These are phyloP conservation scores for Carapus acus DNA, from an alignment of 2,797 vertebrate genomes.

Conservation along the genomic window DNA sequence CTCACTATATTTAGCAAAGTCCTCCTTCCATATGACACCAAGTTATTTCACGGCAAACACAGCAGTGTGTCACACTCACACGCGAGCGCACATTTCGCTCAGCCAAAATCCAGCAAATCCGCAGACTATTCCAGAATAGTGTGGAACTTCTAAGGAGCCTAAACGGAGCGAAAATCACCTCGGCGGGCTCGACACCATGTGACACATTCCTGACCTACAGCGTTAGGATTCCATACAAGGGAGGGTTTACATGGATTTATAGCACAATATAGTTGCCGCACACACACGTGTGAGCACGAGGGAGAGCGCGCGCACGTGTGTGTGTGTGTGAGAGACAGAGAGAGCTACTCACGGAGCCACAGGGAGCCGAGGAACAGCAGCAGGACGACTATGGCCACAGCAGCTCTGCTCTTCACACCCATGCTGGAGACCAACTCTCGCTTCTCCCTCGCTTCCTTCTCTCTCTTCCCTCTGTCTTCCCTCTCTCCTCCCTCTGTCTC, in stretches of 20 bases:
- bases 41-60: no score
- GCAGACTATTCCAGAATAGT: no score
- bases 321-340: no score
- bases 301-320: constrained; percentile 15
- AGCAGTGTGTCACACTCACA: no score
- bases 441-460: no score
- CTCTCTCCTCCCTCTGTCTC: constrained; percentile 19
- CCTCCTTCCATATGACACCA: no score
- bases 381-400: constrained; percentile 68
- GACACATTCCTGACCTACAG: constrained; percentile 52
- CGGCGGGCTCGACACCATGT: constrained; percentile 41
- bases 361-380: constrained; percentile 68
- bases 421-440: constrained; percentile 53
- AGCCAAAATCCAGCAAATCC: no score
- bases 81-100: no score
- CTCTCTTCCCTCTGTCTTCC: constrained; percentile 23
- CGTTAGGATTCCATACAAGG: constrained; percentile 40
- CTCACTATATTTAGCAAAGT: no score
- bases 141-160: no score
- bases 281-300: constrained; percentile 8
- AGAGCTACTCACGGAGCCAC: constrained; percentile 73
- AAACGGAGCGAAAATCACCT: no score
- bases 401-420: constrained; percentile 72
- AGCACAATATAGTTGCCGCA: constrained; percentile 14
- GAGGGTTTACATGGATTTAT: constrained; percentile 42